Conservation (phyloP, 2,113 vertebrate species). For the human region GRCh38 chr4:88878501-88879000, state of each 20-base stretch:
- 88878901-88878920: neutral
- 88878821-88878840: neutral
- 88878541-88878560: neutral
- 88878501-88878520: neutral
- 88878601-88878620: neutral
- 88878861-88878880: neutral
- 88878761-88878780: neutral
- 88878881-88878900: neutral
- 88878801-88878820: neutral
- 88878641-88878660: neutral
- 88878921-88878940: neutral
- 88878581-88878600: neutral
- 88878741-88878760: neutral
- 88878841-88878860: neutral
- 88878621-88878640: neutral
- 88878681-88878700: neutral
- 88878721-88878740: neutral
- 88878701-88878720: neutral
- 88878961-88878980: neutral
- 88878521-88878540: neutral
- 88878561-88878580: slow-evolving; percentile 16
- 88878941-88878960: neutral
- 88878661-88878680: neutral
- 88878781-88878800: neutral
- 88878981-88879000: neutral